phyloP scores from a whole-genome alignment of 2,888 invertebrate species.

The Aplocera efformata region DNA sequence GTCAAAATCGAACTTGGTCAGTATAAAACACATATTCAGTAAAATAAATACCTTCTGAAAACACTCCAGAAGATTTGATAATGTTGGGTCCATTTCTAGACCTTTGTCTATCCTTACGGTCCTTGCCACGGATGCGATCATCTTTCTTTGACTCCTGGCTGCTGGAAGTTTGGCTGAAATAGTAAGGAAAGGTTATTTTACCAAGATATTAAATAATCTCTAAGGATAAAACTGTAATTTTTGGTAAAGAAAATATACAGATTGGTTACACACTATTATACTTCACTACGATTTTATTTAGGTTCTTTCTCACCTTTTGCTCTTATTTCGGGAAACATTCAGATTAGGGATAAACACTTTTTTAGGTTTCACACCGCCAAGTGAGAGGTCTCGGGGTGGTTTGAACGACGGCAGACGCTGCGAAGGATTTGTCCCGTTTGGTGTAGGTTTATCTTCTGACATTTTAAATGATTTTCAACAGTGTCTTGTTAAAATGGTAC shows the following conservation, averaged over 20 bases:
- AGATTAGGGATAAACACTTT: slow-evolving; percentile 82
- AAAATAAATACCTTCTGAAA: slow-evolving; percentile 77
- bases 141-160: slow-evolving; percentile 51
- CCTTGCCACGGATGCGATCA: slow-evolving; percentile 45
- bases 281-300: too few species aligned
- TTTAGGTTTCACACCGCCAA: slow-evolving; percentile 74
- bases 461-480: slow-evolving; percentile 30
- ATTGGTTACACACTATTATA: too few species aligned
- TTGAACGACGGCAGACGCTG: slow-evolving; percentile 74
- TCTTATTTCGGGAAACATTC: slow-evolving; percentile 82
- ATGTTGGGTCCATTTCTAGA: slow-evolving; percentile 59
- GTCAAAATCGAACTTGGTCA: too few species aligned
- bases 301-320: slow-evolving; percentile 56
- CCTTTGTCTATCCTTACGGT: slow-evolving; percentile 53
- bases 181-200: background rate
- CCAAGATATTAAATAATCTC: too few species aligned
- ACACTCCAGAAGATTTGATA: slow-evolving; percentile 70
- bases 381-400: slow-evolving; percentile 78
- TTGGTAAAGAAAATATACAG: too few species aligned
- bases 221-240: too few species aligned
- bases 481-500: too few species aligned
- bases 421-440: slow-evolving; percentile 60
- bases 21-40: too few species aligned
- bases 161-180: slow-evolving; percentile 38
- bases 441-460: slow-evolving; percentile 54